Conservation (phyloP, 2,113 vertebrate genomes). For the Ageneiosus marmoratus region DNA sequence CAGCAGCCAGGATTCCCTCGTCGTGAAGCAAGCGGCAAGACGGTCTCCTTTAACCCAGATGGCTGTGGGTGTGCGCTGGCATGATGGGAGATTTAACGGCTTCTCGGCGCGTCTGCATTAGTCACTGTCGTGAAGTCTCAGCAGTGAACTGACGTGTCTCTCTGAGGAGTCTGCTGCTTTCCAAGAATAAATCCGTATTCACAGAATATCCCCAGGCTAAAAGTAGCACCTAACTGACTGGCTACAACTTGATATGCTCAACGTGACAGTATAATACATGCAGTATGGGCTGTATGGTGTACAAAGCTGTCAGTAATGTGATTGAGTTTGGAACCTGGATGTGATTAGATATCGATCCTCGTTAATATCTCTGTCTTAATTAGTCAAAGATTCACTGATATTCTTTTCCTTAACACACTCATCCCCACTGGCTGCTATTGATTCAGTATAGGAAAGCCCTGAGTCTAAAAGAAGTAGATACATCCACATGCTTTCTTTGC, state of each 20-base stretch:
- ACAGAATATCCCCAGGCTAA: background rate
- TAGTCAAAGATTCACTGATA: background rate
- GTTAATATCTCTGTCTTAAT: background rate
- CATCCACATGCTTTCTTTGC: background rate
- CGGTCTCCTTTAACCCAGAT: conserved; percentile 5
- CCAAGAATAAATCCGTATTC: background rate
- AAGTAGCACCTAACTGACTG: background rate
- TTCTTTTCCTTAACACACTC: too few relatives aligned
- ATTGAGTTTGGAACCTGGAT: background rate
- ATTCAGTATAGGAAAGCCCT: background rate
- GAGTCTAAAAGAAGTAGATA: background rate
- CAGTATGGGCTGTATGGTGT: background rate
- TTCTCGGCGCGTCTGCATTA: background rate
- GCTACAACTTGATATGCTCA: background rate
- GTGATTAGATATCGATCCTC: background rate
- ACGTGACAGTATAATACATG: background rate
- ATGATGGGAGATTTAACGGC: conserved; percentile 1
- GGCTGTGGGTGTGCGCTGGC: background rate
- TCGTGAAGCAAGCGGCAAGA: background rate
- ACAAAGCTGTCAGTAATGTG: background rate
- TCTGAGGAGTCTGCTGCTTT: background rate
- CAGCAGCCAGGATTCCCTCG: conserved; percentile 9
- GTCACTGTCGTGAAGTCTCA: background rate
- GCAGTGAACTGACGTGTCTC: background rate
- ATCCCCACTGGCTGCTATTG: background rate